Conservation (phyloP, 2,888 invertebrate species). For the Megaustenia siamemsis region DNA sequence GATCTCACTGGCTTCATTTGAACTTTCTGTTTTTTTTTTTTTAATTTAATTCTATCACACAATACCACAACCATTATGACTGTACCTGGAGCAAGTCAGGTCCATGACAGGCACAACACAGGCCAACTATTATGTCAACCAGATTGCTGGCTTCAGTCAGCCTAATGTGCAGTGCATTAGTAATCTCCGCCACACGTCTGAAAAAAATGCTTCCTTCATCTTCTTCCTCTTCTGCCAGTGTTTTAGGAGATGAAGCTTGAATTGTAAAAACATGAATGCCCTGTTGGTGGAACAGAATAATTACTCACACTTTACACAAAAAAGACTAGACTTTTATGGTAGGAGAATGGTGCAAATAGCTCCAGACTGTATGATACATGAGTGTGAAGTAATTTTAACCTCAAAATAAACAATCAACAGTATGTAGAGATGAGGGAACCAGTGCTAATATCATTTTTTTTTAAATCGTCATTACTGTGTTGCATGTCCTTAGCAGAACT, state of each 20-base stretch:
- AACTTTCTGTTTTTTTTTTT: no score
- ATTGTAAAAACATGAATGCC: conserved; percentile 53
- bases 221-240: conserved; percentile 15
- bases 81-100: conserved; percentile 51
- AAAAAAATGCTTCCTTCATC: conserved; percentile 51
- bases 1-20: no score
- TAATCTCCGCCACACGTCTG: conserved; percentile 43
- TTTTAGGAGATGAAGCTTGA: conserved; percentile 41
- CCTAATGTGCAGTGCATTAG: conserved; percentile 34
- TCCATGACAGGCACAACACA: conserved; percentile 49
- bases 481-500: no score
- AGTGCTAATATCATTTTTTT: no score
- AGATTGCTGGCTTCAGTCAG: conserved; percentile 36
- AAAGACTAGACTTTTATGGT: background rate
- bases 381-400: no score
- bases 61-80: background rate
- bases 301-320: background rate
- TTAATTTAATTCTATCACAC: background rate
- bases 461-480: no score
- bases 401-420: no score
- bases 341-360: no score
- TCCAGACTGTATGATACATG: no score
- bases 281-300: conserved; percentile 8
- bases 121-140: conserved; percentile 48
- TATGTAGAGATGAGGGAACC: no score